Evolutionary conservation across 1,140 invertebrate genomes (phyloP).

Genomic region (Hesperophylax magnus): DNA sequence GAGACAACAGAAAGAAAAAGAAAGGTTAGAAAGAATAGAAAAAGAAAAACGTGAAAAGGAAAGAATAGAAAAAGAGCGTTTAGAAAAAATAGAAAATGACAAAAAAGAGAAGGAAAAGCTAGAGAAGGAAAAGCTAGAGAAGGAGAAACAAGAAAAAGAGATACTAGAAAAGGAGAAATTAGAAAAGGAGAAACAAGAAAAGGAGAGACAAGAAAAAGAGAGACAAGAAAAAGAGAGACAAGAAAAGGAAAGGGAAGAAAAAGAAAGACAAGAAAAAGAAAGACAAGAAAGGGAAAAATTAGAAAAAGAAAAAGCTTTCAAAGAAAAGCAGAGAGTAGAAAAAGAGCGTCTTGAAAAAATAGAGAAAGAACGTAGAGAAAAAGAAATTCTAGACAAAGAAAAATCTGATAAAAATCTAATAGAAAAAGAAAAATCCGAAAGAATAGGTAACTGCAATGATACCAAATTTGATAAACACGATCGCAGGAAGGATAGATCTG

Average conservation of each 20-base stretch:
- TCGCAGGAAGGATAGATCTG: slow-evolving; percentile 49
- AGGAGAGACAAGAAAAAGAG: slow-evolving; percentile 43
- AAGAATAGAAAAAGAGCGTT: slow-evolving; percentile 58
- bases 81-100: not conserved
- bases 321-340: slow-evolving; percentile 57
- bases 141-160: slow-evolving; percentile 47
- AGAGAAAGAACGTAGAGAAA: slow-evolving; percentile 64
- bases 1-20: slow-evolving; percentile 50
- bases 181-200: slow-evolving; percentile 46
- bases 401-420: slow-evolving; percentile 60
- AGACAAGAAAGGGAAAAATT: slow-evolving; percentile 69
- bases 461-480: slow-evolving; percentile 56
- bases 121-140: slow-evolving; percentile 56
- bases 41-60: slow-evolving; percentile 55
- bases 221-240: slow-evolving; percentile 56
- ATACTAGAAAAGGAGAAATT: slow-evolving; percentile 41
- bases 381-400: slow-evolving; percentile 55
- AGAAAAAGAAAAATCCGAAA: slow-evolving; percentile 63
- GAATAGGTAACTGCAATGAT: slow-evolving; percentile 66
- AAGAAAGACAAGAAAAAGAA: slow-evolving; percentile 60
- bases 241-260: slow-evolving; percentile 51
- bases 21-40: slow-evolving; percentile 55
- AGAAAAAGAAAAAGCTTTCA: slow-evolving; percentile 52
- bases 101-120: slow-evolving; percentile 62
- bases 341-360: slow-evolving; percentile 60